Evolutionary conservation across 1,140 invertebrate genomes (phyloP), one percentile per base, ranked within the genome.

Genomic region (Lepidurus packardi): DNA sequence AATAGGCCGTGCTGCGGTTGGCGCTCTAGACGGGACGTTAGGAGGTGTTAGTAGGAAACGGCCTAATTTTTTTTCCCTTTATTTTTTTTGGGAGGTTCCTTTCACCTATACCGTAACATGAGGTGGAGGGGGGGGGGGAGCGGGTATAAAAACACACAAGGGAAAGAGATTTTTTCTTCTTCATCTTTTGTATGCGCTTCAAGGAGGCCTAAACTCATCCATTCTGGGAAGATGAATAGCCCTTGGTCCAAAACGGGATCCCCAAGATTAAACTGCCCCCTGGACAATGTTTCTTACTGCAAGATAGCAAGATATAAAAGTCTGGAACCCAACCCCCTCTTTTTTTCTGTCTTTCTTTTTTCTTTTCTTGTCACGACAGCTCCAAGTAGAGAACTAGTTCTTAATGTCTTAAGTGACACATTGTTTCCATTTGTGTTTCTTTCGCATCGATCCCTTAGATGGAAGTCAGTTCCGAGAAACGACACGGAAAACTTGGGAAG

Each of bases 1-100:
- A 65, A 65, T 65, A 65, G 53, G 53, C 53, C 53, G 53, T 65
- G 13, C 53, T 65, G 53, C 53, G 53, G 53, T 65, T 65, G 21
- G 53, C 53, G 53, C 21, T 16, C 53, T 9, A 65, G 16, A 21
- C 21, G 16, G 6, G 21, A 65, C n/a, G 53, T 65, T 3, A 21
- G 16, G 21, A n/a, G 53, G 53, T 65, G 53, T 65, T 65, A 65
- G 53, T 65, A 13, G 53, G 53, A n/a, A 65, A 65, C 53, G 45
- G 53, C 53, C 16, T 65, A 13, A 6, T 21, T 65, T 65, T 65
- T 65, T 65, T 21, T 16, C n/a, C 3, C 4, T 34, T 4, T 4
- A 4, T 34, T 34, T 34, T 34, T 34, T 3, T 2, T 0, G 34
- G 34, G 34, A 34, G 34, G n/a, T 65, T 65, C 53, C 1, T 16